A percentile compares a stretch with the other conserved stretches of the same genome.
phyloP scores from a whole-genome alignment of 2,797 vertebrate species.

The Sarcophilus harrisii region DNA sequence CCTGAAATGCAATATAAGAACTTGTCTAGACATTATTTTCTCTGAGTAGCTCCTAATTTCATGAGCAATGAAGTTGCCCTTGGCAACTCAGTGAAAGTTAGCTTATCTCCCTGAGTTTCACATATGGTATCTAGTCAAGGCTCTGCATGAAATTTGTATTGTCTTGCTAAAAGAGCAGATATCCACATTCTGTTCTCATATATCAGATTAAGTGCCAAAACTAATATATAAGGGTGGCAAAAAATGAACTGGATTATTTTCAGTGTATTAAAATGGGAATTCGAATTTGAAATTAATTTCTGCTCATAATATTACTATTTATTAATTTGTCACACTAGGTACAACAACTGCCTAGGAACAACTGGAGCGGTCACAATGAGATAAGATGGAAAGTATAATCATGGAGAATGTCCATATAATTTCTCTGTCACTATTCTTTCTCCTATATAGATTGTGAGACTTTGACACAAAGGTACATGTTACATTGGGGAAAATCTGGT shows the following conservation, averaged over 20 bases:
- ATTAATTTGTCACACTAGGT: constrained; percentile 31
- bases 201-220: constrained; percentile 53
- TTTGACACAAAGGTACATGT: constrained; percentile 6
- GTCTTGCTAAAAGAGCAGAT: constrained; percentile 54
- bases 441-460: constrained; percentile 1
- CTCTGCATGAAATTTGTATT: constrained; percentile 52
- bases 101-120: constrained; percentile 51
- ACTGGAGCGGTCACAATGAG: not conserved
- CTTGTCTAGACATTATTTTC: constrained; percentile 69
- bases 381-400: constrained; percentile 20
- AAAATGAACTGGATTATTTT: constrained; percentile 36
- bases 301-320: constrained; percentile 40
- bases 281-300: constrained; percentile 32
- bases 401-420: constrained; percentile 46
- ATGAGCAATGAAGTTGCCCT: constrained; percentile 65
- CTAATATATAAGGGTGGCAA: constrained; percentile 26
- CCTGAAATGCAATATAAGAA: constrained; percentile 69
- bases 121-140: constrained; percentile 49
- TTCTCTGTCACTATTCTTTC: constrained; percentile 26
- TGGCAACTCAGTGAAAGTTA: constrained; percentile 67
- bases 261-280: constrained; percentile 47
- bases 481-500: not conserved
- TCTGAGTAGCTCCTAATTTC: constrained; percentile 67
- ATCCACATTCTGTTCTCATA: constrained; percentile 23
- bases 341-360: constrained; percentile 7